Percentiles rank a stretch among this genome's conserved stretches.
phyloP scores from a whole-genome alignment of 2,888 invertebrate genomes.

The Pterostichus niger region DNA sequence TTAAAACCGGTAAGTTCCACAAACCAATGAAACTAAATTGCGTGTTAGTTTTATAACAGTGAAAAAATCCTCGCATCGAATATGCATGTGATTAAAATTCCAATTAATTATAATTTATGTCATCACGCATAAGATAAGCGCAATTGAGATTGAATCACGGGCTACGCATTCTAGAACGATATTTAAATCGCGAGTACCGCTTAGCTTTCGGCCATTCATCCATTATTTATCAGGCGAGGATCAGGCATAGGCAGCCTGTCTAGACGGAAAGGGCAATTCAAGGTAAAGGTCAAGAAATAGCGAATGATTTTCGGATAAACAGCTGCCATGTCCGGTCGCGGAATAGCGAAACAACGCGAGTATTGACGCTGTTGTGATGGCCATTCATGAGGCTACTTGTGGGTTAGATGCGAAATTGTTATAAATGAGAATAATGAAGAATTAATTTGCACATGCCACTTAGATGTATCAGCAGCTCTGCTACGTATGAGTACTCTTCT shows the following conservation, averaged over 20 bases:
- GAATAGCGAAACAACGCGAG: neutral
- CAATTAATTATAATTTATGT: slow-evolving; percentile 41
- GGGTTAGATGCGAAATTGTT: slow-evolving; percentile 43
- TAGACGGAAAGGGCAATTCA: slow-evolving; percentile 51
- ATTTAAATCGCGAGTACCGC: slow-evolving; percentile 38
- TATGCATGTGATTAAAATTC: slow-evolving; percentile 48
- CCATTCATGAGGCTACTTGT: slow-evolving; percentile 58
- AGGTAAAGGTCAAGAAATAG: slow-evolving; percentile 56
- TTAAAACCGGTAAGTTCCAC: neutral
- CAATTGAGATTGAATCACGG: slow-evolving; percentile 21
- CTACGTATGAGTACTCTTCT: no score
- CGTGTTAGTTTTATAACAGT: slow-evolving; percentile 11
- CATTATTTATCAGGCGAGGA: slow-evolving; percentile 52
- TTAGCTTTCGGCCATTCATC: slow-evolving; percentile 39
- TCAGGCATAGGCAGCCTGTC: slow-evolving; percentile 34
- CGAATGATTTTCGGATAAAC: slow-evolving; percentile 16
- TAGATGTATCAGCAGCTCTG: neutral
- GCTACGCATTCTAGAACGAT: slow-evolving; percentile 31
- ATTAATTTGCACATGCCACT: slow-evolving; percentile 23
- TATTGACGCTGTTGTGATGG: neutral
- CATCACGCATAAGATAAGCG: slow-evolving; percentile 33
- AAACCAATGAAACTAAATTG: slow-evolving; percentile 16
- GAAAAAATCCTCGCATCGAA: slow-evolving; percentile 6
- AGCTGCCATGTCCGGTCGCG: neutral
- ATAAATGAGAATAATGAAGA: slow-evolving; percentile 35